Evolutionary conservation across 2,888 invertebrate genomes (phyloP).

Genomic region (Drosophila anomalipes): DNA sequence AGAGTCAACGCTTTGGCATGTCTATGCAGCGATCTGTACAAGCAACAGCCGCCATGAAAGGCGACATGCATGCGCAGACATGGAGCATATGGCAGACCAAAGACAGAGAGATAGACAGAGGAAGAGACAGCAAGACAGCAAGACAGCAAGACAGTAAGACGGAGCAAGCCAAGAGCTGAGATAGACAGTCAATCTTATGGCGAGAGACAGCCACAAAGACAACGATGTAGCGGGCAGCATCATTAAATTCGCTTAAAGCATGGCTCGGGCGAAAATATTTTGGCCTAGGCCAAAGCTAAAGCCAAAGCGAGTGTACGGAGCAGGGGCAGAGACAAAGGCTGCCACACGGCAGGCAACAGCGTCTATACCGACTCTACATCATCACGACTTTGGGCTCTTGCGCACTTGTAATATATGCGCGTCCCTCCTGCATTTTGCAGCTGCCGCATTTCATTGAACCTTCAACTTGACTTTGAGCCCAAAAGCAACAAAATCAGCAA

Average conservation of each 20-base stretch:
- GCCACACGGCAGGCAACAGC: slow-evolving; percentile 37
- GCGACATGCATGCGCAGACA: slow-evolving; percentile 74
- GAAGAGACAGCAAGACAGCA: slow-evolving; percentile 17
- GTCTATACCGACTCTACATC: slow-evolving; percentile 55
- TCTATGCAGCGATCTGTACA: slow-evolving; percentile 68
- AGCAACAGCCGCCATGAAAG: slow-evolving; percentile 61
- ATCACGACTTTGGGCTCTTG: slow-evolving; percentile 70
- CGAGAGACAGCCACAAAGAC: slow-evolving; percentile 63
- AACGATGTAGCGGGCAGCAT: slow-evolving; percentile 65
- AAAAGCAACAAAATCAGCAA: slow-evolving; percentile 36
- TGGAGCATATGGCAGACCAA: slow-evolving; percentile 57
- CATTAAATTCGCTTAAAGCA: slow-evolving; percentile 79
- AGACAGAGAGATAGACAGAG: slow-evolving; percentile 36
- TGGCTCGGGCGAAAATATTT: slow-evolving; percentile 63
- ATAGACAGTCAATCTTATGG: slow-evolving; percentile 81
- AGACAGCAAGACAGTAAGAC: slow-evolving; percentile 9
- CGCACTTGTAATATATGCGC: slow-evolving; percentile 75
- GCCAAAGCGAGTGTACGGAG: slow-evolving; percentile 8
- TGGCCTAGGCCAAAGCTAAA: slow-evolving; percentile 60
- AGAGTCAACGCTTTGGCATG: slow-evolving; percentile 79
- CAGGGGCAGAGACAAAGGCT: slow-evolving; percentile 1
- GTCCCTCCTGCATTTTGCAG: slow-evolving; percentile 51
- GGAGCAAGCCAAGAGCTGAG: slow-evolving; percentile 46
- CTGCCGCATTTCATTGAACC: slow-evolving; percentile 81
- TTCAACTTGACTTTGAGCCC: slow-evolving; percentile 83